Percentiles rank a stretch among this genome's conserved stretches.
These are phyloP conservation scores for Balaeniceps rex DNA, from an alignment of 2,113 vertebrate genomes.

Conservation along the genomic window DNA sequence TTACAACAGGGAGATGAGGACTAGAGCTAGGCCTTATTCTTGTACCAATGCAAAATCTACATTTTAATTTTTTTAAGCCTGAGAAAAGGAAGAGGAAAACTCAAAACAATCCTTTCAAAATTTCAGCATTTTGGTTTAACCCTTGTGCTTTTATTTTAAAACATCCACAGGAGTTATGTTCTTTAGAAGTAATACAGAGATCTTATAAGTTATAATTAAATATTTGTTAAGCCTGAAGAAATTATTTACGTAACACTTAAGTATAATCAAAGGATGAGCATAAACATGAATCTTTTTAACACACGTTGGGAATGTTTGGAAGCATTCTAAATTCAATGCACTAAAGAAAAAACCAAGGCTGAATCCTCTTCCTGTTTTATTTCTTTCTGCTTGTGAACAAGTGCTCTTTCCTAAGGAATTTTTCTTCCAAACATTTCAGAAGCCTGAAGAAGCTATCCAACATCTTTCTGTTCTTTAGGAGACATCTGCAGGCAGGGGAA, in stretches of 20 bases:
- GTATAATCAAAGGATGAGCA: not conserved
- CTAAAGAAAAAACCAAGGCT: not conserved
- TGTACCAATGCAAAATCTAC: not conserved
- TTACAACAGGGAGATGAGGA: not conserved
- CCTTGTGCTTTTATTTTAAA: not conserved
- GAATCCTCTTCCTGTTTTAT: not conserved
- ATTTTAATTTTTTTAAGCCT: not conserved
- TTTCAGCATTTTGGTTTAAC: not conserved
- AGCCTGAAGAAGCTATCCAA: not conserved
- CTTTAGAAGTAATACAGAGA: not conserved
- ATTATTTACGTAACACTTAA: not conserved
- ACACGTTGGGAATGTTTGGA: not conserved
- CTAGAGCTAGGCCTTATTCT: not conserved
- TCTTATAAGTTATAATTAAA: not conserved
- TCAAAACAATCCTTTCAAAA: not conserved
- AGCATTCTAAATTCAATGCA: not conserved
- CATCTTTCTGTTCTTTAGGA: not conserved
- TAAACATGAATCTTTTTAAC: not conserved
- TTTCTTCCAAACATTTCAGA: not conserved
- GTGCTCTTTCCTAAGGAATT: not conserved
- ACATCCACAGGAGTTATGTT: not conserved
- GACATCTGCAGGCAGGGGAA: not conserved
- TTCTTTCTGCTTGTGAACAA: not conserved
- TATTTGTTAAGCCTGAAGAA: not conserved
- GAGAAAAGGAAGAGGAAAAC: not conserved